Evolutionary conservation across 2,113 vertebrate genomes (phyloP).

Genomic region (Lonchura striata): DNA sequence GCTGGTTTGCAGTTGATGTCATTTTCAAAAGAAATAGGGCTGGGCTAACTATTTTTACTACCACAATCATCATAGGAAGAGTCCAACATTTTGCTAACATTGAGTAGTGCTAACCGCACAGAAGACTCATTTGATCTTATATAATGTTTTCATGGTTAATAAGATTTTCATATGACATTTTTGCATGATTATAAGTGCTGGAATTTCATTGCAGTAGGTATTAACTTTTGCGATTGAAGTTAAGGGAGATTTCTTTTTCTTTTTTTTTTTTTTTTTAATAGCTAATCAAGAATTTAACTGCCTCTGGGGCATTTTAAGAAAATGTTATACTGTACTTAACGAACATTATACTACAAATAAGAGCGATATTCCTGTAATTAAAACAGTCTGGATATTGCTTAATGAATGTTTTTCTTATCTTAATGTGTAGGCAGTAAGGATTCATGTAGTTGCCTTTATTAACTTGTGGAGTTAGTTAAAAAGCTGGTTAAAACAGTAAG

Average conservation of each 20-base stretch:
- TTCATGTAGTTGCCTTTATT: constrained; percentile 69
- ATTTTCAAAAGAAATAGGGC: not conserved
- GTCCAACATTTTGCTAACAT: not conserved
- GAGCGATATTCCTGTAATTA: constrained; percentile 77
- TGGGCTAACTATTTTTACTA: not conserved
- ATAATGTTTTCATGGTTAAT: constrained; percentile 52
- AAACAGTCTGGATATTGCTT: constrained; percentile 72
- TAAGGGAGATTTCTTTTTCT: constrained; percentile 45
- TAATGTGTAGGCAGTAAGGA: constrained; percentile 59
- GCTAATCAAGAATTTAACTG: constrained; percentile 77
- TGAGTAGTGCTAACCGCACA: not conserved
- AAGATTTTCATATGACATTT: constrained; percentile 55
- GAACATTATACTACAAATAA: constrained; percentile 66
- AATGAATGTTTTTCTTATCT: constrained; percentile 71
- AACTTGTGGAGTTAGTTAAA: constrained; percentile 69
- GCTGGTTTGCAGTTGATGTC: not conserved
- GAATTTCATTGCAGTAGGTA: constrained; percentile 67
- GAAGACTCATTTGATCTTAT: constrained; percentile 40
- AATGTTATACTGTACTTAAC: constrained; percentile 72
- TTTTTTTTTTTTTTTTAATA: constrained; percentile 60
- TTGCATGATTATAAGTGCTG: constrained; percentile 42
- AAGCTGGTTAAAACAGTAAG: constrained; percentile 67
- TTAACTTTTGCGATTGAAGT: constrained; percentile 70
- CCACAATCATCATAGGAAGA: not conserved
- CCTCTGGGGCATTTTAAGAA: constrained; percentile 77